Conservation (phyloP, 2,113 vertebrate species). For the Phaetusa simplex region DNA sequence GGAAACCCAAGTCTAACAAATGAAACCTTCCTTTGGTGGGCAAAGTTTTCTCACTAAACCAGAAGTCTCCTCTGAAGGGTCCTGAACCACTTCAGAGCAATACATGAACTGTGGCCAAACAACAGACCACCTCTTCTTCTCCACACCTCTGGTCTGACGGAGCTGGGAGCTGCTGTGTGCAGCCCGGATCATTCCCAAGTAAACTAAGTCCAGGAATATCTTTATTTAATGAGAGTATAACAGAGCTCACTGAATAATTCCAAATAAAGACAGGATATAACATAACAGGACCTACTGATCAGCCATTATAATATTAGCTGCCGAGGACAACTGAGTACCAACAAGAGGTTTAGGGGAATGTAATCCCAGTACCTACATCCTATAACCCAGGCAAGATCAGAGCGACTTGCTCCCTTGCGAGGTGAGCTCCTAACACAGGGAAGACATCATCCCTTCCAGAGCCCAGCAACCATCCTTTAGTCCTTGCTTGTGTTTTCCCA, state of each 20-base stretch:
- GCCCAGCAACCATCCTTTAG: not conserved
- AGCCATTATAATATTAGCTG: not conserved
- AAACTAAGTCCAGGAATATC: not conserved
- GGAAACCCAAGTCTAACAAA: not conserved
- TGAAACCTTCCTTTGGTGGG: not conserved
- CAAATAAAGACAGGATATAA: not conserved
- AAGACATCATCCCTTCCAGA: too few relatives aligned
- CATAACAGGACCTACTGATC: not conserved
- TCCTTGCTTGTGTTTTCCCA: not conserved
- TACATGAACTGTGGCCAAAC: not conserved
- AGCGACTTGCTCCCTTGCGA: not conserved
- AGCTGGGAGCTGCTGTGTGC: not conserved
- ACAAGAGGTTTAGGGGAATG: not conserved
- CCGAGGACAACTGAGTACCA: accelerated
- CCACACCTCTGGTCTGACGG: not conserved
- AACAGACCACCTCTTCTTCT: not conserved
- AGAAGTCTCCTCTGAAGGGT: accelerated
- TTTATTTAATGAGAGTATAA: not conserved
- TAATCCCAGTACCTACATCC: not conserved
- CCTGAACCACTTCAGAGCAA: not conserved
- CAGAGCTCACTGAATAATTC: not conserved
- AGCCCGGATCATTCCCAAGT: not conserved
- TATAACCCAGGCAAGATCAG: not conserved
- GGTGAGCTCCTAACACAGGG: accelerated
- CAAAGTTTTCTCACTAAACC: not conserved